Evolutionary conservation across 2,888 invertebrate genomes (phyloP), one percentile per base, ranked within the genome.

Genomic region (Tetanocera ferruginea): DNA sequence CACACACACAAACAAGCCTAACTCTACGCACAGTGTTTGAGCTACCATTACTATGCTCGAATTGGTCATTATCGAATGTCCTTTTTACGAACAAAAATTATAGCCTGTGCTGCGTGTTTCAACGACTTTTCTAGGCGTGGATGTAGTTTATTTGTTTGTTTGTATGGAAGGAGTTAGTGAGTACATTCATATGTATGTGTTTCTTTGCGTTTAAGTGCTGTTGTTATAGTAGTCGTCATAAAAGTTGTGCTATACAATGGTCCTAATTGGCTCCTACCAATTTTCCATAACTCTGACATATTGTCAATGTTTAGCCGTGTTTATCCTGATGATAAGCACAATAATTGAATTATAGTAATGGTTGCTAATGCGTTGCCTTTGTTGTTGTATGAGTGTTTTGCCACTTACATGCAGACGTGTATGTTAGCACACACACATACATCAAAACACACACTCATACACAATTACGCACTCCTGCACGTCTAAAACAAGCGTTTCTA

Each of bases 301-400:
- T 19, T n/a, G 55, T n/a, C 55, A 19, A 23, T 23, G 19, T 23
- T 55, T 19, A 8, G 55, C 55, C 55, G 55, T 55, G 43, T 43
- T 43, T 43, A 43, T 43, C 43, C 60, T 60, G 25, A 19, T 37
- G 37, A 66, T 37, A 66, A 66, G 66, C 37, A 66, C 31, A 60
- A 66, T 66, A 66, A 66, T 66, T 66, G 66, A 37, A 66, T 31
- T 37, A 66, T 9, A 31, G 34, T 66, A 66, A 66, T 66, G 66
- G 66, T 37, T 28, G 31, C 66, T 66, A 66, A 66, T 66, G 66
- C n/a, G 19, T 66, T 66, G 25, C 8, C 66, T 17, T n/a, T 23
- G 19, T 55, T 55, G 55, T 55, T 43, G 43, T 43, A 43, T 43
- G 43, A 43, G 43, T 43, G 14, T 43, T 43, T 43, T 55, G 19